These are phyloP conservation scores for Mus spicilegus DNA, from an alignment of 2,113 vertebrate species.

Conservation along the genomic window DNA sequence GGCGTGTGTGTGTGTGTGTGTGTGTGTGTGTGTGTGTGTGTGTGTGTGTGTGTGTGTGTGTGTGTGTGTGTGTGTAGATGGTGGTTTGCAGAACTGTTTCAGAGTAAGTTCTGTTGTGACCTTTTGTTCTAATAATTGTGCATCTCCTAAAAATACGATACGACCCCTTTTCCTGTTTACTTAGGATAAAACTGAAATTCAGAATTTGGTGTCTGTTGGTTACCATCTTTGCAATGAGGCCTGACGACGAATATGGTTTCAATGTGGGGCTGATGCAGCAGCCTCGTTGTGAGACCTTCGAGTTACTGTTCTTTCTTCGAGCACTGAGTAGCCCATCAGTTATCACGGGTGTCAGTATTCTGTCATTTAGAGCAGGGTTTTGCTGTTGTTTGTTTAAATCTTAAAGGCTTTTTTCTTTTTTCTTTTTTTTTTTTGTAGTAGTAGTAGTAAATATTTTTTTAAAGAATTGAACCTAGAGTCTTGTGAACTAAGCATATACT, in stretches of 20 bases:
- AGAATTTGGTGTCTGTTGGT: background rate
- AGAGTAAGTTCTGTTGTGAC: background rate
- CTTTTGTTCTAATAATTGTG: background rate
- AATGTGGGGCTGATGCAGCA: background rate
- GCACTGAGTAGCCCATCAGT: background rate
- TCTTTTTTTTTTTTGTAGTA: background rate
- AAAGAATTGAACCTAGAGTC: background rate
- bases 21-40: no score
- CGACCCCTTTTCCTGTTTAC: background rate
- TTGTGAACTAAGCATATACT: background rate
- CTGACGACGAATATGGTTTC: background rate
- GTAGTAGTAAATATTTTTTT: background rate
- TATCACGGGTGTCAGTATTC: background rate
- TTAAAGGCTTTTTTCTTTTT: background rate
- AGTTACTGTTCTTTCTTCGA: background rate
- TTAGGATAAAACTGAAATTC: background rate
- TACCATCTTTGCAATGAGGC: background rate
- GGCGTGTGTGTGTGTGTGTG: background rate
- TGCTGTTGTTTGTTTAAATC: no score
- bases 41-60: background rate
- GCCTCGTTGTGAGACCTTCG: background rate
- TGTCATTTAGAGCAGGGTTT: background rate
- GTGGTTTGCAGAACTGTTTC: background rate
- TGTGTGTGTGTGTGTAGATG: background rate
- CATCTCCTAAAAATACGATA: background rate